Percentiles rank a stretch among this genome's conserved stretches.
Evolutionary conservation across 2,888 invertebrate species (phyloP).

Genomic region (Andrena flavipes): DNA sequence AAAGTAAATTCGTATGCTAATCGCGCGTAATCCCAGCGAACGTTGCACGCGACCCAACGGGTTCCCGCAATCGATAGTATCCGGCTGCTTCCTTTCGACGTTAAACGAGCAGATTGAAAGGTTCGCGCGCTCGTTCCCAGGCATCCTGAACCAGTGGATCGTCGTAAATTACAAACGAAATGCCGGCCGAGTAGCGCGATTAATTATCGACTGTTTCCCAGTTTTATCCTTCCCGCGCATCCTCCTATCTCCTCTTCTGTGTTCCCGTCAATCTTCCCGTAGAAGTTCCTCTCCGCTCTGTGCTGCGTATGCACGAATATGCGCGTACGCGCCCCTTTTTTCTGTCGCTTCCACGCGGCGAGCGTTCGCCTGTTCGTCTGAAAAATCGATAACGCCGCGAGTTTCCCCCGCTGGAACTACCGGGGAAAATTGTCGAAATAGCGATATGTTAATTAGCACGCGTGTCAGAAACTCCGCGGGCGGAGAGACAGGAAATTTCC

Average conservation of each 20-base stretch:
- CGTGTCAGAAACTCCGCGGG: not conserved
- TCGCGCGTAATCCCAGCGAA: conserved; percentile 32
- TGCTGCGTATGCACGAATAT: conserved; percentile 31
- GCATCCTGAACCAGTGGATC: not conserved
- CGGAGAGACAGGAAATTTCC: too few relatives aligned
- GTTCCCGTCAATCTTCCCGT: not conserved
- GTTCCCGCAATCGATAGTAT: conserved; percentile 29
- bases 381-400: conserved; percentile 49
- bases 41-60: not conserved
- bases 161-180: conserved; percentile 8
- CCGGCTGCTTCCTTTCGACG: conserved; percentile 14
- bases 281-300: not conserved
- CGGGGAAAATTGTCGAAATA: conserved; percentile 5
- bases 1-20: conserved; percentile 30
- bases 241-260: not conserved
- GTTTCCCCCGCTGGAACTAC: conserved; percentile 23
- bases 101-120: conserved; percentile 24
- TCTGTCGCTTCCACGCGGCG: not conserved
- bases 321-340: conserved; percentile 6
- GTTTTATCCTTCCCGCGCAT: not conserved
- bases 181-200: not conserved
- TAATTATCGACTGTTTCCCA: conserved; percentile 21
- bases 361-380: conserved; percentile 6
- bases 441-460: conserved; percentile 1
- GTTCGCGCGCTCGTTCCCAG: conserved; percentile 8